Evolutionary conservation across 2,797 vertebrate genomes (phyloP).

Genomic region (Channallabes apus): DNA sequence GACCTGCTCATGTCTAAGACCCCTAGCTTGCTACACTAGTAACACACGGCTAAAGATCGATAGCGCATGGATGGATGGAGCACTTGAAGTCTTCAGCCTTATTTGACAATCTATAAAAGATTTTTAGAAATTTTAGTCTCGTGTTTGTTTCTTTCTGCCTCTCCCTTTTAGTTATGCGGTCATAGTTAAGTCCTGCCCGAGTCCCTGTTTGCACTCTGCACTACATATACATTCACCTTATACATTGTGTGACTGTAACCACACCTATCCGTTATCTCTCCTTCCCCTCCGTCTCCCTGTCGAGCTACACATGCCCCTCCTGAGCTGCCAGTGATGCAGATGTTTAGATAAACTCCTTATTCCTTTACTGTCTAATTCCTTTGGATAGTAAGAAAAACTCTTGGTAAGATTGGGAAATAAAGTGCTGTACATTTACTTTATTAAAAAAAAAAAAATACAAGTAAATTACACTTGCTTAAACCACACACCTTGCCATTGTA

Average conservation of each 20-base stretch:
- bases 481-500: conserved; percentile 92
- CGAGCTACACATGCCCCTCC: no score
- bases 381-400: neutral
- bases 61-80: neutral
- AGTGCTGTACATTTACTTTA: neutral
- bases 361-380: neutral
- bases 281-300: no score
- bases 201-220: no score
- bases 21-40: neutral
- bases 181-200: no score
- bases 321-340: no score
- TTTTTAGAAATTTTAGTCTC: no score
- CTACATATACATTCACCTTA: no score
- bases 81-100: neutral
- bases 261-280: no score
- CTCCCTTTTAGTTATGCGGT: no score
- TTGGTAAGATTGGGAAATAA: neutral
- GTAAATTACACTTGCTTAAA: neutral
- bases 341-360: neutral
- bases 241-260: no score
- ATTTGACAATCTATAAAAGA: neutral
- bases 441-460: neutral
- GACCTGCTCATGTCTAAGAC: neutral
- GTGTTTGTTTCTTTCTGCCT: no score
- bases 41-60: neutral